Percentiles rank a stretch among this genome's conserved stretches.
Conservation (phyloP, 2,113 vertebrate genomes). For the Nycticryphes semicollaris region DNA sequence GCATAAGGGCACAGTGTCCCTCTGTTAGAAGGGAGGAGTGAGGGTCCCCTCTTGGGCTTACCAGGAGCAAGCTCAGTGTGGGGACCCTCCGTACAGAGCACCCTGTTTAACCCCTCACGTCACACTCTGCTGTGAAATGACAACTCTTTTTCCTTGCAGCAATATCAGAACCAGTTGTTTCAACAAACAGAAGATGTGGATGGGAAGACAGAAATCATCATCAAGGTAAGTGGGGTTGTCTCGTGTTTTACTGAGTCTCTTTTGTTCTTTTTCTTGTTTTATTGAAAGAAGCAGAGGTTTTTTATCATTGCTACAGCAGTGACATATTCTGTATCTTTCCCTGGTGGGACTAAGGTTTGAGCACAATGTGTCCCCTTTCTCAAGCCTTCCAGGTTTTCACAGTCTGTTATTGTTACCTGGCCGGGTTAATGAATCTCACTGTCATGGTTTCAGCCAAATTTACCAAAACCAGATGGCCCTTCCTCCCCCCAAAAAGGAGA, state of each 20-base stretch:
- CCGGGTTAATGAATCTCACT: background rate
- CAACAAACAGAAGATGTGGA: constrained; percentile 82
- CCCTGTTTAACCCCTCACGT: accelerated
- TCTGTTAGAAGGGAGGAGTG: background rate
- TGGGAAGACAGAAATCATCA: constrained; percentile 88
- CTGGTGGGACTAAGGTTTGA: background rate
- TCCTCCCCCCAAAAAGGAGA: too few relatives aligned
- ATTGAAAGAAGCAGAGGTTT: background rate
- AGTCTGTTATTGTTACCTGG: background rate
- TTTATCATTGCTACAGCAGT: background rate
- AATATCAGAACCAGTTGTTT: constrained; percentile 84
- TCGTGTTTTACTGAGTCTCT: accelerated
- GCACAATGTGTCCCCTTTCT: background rate
- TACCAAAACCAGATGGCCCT: too few relatives aligned
- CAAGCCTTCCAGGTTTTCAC: background rate
- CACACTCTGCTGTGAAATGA: background rate
- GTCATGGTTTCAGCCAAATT: too few relatives aligned
- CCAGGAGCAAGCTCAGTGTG: background rate
- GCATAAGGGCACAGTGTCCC: background rate
- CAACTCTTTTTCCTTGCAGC: constrained; percentile 55
- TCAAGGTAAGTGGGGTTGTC: constrained; percentile 76
- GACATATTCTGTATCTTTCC: background rate
- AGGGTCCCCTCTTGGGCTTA: background rate
- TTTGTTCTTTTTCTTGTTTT: background rate
- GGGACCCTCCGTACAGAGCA: background rate